phyloP scores from a whole-genome alignment of 1,140 invertebrate species.

The Heterodera carotae region DNA sequence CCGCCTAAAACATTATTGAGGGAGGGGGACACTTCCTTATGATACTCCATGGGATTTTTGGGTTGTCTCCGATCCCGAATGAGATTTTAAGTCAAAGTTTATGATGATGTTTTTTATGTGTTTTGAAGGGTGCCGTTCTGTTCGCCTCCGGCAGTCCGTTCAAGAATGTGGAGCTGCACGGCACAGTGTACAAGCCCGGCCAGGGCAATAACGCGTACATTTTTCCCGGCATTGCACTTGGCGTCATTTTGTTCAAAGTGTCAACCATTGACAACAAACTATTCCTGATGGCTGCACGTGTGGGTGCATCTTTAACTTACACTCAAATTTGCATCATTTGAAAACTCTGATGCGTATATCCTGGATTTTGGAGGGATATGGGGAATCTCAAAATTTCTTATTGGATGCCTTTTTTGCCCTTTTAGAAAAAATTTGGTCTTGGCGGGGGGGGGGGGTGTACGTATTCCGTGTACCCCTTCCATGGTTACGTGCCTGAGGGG shows the following conservation, averaged over 20 bases:
- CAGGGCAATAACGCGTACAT: conserved; percentile 97
- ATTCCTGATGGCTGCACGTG: conserved; percentile 84
- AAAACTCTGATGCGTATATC: no score
- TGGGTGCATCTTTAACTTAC: conserved; percentile 53
- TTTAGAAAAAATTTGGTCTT: no score
- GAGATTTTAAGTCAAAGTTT: neutral
- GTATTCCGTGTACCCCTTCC: no score
- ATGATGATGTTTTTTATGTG: conserved; percentile 15
- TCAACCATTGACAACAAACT: conserved; percentile 86
- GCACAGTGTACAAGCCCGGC: conserved; percentile 81
- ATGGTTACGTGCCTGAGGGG: no score
- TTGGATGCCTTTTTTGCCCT: no score
- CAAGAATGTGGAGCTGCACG: conserved; percentile 76
- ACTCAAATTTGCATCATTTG: neutral
- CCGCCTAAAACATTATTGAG: no score
- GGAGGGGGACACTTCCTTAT: no score
- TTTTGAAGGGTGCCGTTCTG: conserved; percentile 77
- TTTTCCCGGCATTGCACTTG: conserved; percentile 84
- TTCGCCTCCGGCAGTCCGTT: conserved; percentile 92
- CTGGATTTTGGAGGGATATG: no score
- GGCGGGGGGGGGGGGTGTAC: no score
- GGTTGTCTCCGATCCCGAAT: no score
- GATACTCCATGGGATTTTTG: no score
- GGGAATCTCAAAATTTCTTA: no score
- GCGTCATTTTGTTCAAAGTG: conserved; percentile 78